phyloP scores from a whole-genome alignment of 2,113 vertebrate species.

The Oxygymnocypris stewartii region DNA sequence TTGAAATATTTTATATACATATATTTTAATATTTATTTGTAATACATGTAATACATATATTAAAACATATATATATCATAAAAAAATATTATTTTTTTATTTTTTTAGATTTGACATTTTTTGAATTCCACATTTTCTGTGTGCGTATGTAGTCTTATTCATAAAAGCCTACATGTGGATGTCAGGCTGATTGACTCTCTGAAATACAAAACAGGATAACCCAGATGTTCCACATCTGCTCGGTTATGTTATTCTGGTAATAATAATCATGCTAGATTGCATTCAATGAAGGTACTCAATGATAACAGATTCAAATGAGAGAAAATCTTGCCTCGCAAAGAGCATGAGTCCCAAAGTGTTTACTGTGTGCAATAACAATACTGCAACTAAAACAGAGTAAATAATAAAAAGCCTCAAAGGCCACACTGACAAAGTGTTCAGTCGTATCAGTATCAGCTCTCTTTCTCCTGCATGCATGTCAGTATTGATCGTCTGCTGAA shows the following conservation, averaged over 20 bases:
- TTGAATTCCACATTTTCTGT: neutral
- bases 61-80: neutral
- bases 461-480: conserved; percentile 51
- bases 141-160: neutral
- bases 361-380: neutral
- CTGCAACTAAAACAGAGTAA: neutral
- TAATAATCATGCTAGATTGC: neutral
- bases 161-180: neutral
- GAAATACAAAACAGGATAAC: neutral
- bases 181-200: neutral
- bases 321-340: conserved; percentile 16
- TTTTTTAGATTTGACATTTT: neutral
- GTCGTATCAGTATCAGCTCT: neutral
- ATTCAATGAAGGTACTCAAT: neutral
- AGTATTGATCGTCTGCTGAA: conserved; percentile 68
- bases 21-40: no score
- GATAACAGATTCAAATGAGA: neutral
- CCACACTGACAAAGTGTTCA: neutral
- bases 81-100: neutral
- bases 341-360: neutral
- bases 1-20: no score
- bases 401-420: neutral
- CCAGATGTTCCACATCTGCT: conserved; percentile 19
- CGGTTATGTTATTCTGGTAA: neutral
- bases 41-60: neutral